Base-by-base conservation (phyloP, 2,113 vertebrate species). In the Raphicerus campestris region DNA sequence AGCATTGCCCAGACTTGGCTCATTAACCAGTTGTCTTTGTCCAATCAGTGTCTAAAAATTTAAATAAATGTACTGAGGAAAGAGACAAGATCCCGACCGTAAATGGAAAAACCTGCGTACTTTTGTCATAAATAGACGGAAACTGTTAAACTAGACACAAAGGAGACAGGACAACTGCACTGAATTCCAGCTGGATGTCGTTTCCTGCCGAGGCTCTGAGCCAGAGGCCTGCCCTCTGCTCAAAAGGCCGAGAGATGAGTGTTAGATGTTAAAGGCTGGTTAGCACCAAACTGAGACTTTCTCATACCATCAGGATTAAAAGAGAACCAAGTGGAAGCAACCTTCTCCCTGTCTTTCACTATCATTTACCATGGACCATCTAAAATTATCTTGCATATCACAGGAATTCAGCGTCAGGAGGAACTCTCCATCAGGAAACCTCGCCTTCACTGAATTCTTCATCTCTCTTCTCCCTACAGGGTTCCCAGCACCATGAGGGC, bases 401-500 rank as follows among this genome's bases (percentile, higher is more conserved):
- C 45, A 63, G 78, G 42, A 61, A 39, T 55, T 66, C 66, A 51
- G 39, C 1, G 0, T 42, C 58, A 2, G 47, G 39, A 51, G 53
- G 35, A 42, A 4, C 32, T 55, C 10, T 56, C 42, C 19, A 3
- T 22, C 5, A 4, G 2, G 78, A 35, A 30, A 17, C 47, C 32
- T 24, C 20, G 8, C 55, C 2, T 22, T 39, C 70, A 32, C 53
- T 56, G 32, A 85, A 1, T 1, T 73, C 22, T 51, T 73, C 1
- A 2, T n/a, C 10, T 80, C 93, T 89, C 78, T 96, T 42, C 30
- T 92, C 97, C 89, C 51, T 26, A 20, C 97, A 99, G 98, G 95
- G 98, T 98, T 98, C 98, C 98, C 98, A 98, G 98, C 98, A 99
- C 98, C 98, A 99, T 99, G 99, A 99, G 98, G 98, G 98, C 99